A percentile compares a stretch with the other conserved stretches of the same genome.
Evolutionary conservation across 2,113 vertebrate species (phyloP).

Genomic region (Nycticorax nycticorax): DNA sequence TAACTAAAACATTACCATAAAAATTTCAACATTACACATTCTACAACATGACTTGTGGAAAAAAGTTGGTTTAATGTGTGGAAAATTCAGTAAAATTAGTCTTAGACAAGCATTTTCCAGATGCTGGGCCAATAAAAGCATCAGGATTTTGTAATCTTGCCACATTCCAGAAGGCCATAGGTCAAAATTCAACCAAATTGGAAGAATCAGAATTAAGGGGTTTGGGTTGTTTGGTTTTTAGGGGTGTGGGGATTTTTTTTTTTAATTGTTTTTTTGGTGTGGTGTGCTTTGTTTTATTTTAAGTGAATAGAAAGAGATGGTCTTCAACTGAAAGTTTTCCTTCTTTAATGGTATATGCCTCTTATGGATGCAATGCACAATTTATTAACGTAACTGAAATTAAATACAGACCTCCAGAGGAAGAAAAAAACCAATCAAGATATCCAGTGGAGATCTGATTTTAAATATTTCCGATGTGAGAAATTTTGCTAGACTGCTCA

Average conservation of each 20-base stretch:
- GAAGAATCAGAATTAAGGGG: neutral
- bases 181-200: neutral
- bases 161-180: neutral
- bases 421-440: neutral
- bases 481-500: neutral
- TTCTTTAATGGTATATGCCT: neutral
- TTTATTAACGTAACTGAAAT: neutral
- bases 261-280: neutral
- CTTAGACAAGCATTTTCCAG: neutral
- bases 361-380: neutral
- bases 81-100: neutral
- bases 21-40: neutral
- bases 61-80: neutral
- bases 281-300: neutral
- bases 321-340: neutral
- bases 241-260: too few relatives aligned
- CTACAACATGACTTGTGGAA: neutral
- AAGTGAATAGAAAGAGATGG: neutral
- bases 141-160: neutral
- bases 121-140: neutral
- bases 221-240: neutral
- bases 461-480: neutral
- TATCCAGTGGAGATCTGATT: neutral
- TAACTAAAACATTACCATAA: neutral
- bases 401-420: neutral